Evolutionary conservation across 1,140 invertebrate genomes (phyloP).

Genomic region (Limonius californicus): DNA sequence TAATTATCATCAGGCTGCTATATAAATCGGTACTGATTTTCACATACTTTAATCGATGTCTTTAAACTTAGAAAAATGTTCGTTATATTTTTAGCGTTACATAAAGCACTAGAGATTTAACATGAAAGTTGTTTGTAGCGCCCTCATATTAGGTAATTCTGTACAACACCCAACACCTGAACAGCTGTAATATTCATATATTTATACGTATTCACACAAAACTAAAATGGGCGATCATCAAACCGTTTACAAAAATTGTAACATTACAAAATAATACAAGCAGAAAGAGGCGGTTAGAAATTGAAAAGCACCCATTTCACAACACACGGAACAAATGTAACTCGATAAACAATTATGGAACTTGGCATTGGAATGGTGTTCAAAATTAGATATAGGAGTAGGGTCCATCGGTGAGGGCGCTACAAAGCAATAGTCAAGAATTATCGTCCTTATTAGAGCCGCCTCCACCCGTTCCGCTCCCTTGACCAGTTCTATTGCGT

Average conservation of each 20-base stretch:
- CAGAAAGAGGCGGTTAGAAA: not conserved
- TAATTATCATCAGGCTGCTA: not conserved
- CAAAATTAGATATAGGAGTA: slow-evolving; percentile 65
- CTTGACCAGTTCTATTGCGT: slow-evolving; percentile 53
- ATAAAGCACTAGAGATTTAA: not conserved
- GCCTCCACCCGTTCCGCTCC: slow-evolving; percentile 54
- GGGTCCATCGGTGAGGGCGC: slow-evolving; percentile 92
- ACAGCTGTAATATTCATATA: not conserved
- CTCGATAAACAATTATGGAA: not conserved
- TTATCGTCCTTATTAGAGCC: slow-evolving; percentile 80
- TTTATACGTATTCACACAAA: no score
- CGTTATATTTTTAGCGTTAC: not conserved
- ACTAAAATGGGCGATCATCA: no score
- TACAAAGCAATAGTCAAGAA: slow-evolving; percentile 98
- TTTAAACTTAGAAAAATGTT: not conserved
- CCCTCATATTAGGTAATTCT: not conserved
- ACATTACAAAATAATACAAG: no score
- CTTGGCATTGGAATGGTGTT: slow-evolving; percentile 20
- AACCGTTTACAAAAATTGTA: no score
- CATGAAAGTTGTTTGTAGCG: not conserved
- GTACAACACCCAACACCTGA: not conserved
- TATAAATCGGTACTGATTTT: not conserved
- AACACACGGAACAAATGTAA: no score
- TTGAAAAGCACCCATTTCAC: not conserved
- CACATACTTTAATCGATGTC: not conserved